Conservation (phyloP, 1,140 invertebrate species). For the Drosophila bocki region DNA sequence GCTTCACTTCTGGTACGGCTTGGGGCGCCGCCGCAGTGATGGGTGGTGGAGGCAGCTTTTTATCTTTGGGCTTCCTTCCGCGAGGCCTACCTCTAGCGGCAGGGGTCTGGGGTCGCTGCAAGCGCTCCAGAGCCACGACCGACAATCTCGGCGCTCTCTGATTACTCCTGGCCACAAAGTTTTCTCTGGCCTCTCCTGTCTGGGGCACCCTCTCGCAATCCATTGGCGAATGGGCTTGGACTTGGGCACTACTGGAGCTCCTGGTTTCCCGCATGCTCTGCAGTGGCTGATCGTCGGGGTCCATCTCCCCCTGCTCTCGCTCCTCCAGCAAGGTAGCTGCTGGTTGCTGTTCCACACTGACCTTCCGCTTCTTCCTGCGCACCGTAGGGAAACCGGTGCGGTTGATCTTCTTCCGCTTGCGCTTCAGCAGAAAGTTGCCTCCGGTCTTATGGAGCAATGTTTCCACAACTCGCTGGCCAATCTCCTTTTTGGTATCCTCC, state of each 20-base stretch:
- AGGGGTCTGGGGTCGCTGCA: slow-evolving; percentile 86
- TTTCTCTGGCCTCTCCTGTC: slow-evolving; percentile 88
- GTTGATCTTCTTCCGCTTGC: slow-evolving; percentile 92
- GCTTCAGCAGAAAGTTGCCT: slow-evolving; percentile 87
- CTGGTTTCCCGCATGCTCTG: slow-evolving; percentile 54
- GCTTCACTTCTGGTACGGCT: slow-evolving; percentile 26
- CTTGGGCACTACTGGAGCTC: slow-evolving; percentile 55
- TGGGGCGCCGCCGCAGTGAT: neutral
- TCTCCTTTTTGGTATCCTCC: slow-evolving; percentile 61
- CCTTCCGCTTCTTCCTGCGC: slow-evolving; percentile 93
- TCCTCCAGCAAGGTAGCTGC: neutral
- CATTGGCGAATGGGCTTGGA: slow-evolving; percentile 33
- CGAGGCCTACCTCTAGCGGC: slow-evolving; percentile 55
- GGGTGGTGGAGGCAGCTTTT: slow-evolving; percentile 6
- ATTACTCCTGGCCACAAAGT: slow-evolving; percentile 86
- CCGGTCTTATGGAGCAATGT: slow-evolving; percentile 74
- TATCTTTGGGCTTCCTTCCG: slow-evolving; percentile 48
- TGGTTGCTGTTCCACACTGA: slow-evolving; percentile 54
- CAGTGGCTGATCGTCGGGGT: slow-evolving; percentile 31
- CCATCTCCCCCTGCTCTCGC: neutral
- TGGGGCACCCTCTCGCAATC: slow-evolving; percentile 88
- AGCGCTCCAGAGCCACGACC: slow-evolving; percentile 87
- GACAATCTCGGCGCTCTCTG: slow-evolving; percentile 85
- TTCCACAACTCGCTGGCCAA: slow-evolving; percentile 76
- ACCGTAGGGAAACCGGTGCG: slow-evolving; percentile 94